Evolutionary conservation across 2,113 vertebrate genomes (phyloP), one percentile per base, ranked within the genome.

Genomic region (Chelonoidis abingdonii): DNA sequence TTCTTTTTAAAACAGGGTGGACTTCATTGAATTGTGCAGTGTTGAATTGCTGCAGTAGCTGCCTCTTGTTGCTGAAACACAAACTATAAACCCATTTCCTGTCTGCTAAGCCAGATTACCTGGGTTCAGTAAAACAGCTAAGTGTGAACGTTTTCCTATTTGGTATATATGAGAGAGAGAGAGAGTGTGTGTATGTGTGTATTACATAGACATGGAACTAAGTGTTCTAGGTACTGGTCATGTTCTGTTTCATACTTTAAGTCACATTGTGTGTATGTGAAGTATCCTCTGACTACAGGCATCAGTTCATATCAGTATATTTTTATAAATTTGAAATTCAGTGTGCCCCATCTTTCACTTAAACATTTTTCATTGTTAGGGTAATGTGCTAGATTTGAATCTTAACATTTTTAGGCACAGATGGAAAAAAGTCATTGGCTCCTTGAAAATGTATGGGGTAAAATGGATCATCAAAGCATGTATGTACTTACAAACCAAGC

Each of bases 401-500:
- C 80, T 59, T 96, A 98, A 98, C 98, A 97, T 98, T 98, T 98
- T 97, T 98, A 97, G 97, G 97, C 97, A 98, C 98, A 98, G 96
- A 96, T 97, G 98, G 97, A 98, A 98, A 93, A 97, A 95, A 97
- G 93, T 97, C 97, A 96, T 93, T 97, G 98, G 98, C 97, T 98
- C 95, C 97, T 98, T 96, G 94, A 97, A 98, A 98, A 97, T 69
- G 93, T 91, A 91, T 94, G 95, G 94, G 97, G 97, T 95, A 98
- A 97, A 97, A 95, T 84, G 95, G 98, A 98, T 97, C 97, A 98
- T 97, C 98, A 97, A 97, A 98, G 98, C 98, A 96, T 97, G 97
- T 97, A 76, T 97, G 97, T 98, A 98, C 96, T 98, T 98, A 98
- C 89, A 98, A 98, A 98, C 98, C 98, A 98, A 98, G 98, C 98